Base-by-base conservation (phyloP, 2,113 vertebrate genomes). In the Apus apus region DNA sequence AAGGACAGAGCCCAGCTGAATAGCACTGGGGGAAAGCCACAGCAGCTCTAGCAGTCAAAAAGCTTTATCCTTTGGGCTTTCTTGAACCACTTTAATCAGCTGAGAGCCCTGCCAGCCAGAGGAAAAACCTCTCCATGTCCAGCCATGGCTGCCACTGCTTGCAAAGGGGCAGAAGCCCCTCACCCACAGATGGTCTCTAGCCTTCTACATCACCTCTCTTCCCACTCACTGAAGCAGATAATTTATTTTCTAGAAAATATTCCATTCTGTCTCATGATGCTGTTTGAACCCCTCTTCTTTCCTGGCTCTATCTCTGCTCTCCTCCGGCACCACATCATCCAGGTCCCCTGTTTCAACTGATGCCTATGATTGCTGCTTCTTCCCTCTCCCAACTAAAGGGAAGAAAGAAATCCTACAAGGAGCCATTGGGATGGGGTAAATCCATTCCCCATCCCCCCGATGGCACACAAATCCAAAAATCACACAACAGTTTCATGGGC, bases 401-500 rank as follows among this genome's bases (percentile, higher is more conserved):
- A 83, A 78, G 66, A 92, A 3, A 83, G n/a, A 86, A 86, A 79
- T 82, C 60, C 67, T 71, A 4, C 13, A 4, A 80, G 16, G 54
- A 90, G 53, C 3, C n/a, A 79, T 45, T 18, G 54, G 40, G 34
- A 78, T 21, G 20, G 51, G 13, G 15, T 58, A 67, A 77, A 74
- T 3, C 6, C 10, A 29, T 6, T 70, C 34, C 19, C 48, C 1
- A 0, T 38, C 40, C 40, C 34, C n/a, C 26, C 50, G 70, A 87
- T 22, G 50, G 76, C 8, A 90, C n/a, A 67, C 3, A 23, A 43
- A 54, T 26, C 30, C 57, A 65, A 77, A 43, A 92, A 90, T 8
- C 0, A 0, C 45, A 82, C 19, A 46, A 62, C 36, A 72, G 50
- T 64, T 79, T 50, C 32, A 46, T 0, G 2, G 48, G 74, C 61